A percentile compares a stretch with the other conserved stretches of the same genome.
Conservation (phyloP, 1,140 invertebrate genomes). For the Neelides sp. region DNA sequence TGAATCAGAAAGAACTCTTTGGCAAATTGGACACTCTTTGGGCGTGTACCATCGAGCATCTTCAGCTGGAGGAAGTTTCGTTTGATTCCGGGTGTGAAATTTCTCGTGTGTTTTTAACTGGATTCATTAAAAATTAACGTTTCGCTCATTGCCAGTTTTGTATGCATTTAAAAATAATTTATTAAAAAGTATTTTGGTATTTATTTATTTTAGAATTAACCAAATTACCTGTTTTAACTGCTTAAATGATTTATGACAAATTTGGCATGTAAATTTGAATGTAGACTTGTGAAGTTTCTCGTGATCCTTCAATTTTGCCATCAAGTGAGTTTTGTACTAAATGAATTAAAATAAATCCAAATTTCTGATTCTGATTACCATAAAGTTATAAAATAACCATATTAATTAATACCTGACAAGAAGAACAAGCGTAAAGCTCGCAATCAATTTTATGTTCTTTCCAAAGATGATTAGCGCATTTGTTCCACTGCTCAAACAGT, state of each 20-base stretch:
- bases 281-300: conserved; percentile 47
- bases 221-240: conserved; percentile 45
- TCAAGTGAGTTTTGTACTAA: conserved; percentile 44
- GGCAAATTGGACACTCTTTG: conserved; percentile 55
- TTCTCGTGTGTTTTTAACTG: conserved; percentile 32
- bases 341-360: no score
- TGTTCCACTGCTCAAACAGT: conserved; percentile 44
- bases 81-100: conserved; percentile 30
- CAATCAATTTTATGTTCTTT: conserved; percentile 54
- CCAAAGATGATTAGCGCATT: conserved; percentile 53
- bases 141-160: background rate
- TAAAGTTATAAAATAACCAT: background rate
- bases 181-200: conserved; percentile 25
- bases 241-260: conserved; percentile 51
- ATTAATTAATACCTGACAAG: conserved; percentile 17
- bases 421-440: conserved; percentile 49
- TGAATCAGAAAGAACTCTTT: conserved; percentile 54
- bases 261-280: conserved; percentile 45
- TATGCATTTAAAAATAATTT: conserved; percentile 37
- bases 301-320: conserved; percentile 45
- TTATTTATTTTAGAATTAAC: conserved; percentile 43
- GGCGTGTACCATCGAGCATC: conserved; percentile 43
- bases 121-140: background rate
- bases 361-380: no score
- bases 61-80: conserved; percentile 35